These are phyloP conservation scores for Ormyrus labotus DNA, from an alignment of 2,888 invertebrate genomes.

Conservation along the genomic window DNA sequence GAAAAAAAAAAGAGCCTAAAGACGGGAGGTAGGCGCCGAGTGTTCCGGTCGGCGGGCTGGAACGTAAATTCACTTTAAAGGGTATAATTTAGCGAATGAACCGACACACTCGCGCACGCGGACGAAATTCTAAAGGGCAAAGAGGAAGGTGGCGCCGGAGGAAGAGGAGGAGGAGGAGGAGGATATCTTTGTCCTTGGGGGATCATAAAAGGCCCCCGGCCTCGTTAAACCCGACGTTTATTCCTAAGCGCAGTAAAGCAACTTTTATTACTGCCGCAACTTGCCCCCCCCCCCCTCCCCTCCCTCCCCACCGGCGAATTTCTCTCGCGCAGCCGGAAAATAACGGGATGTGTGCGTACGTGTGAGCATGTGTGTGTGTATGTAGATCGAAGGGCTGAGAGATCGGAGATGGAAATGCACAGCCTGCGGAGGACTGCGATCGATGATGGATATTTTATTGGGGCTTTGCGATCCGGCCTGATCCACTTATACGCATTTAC, in stretches of 20 bases:
- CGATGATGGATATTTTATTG: no score
- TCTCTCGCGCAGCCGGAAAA: no score
- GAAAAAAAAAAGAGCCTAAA: not conserved
- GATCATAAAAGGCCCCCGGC: conserved; percentile 39
- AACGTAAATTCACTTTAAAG: conserved; percentile 39
- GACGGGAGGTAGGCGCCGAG: no score
- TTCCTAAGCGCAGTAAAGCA: conserved; percentile 50
- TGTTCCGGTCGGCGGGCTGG: not conserved
- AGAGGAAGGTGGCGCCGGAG: no score
- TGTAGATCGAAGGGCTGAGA: no score
- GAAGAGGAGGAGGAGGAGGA: not conserved
- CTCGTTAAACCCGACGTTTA: conserved; percentile 51
- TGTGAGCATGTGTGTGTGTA: no score
- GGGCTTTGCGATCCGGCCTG: no score
- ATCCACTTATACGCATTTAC: no score
- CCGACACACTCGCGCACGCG: not conserved
- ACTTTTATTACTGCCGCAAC: conserved; percentile 49
- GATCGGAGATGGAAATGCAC: no score
- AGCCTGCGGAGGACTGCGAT: no score
- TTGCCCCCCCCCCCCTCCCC: not conserved
- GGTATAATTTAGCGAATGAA: conserved; percentile 24
- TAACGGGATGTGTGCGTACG: no score
- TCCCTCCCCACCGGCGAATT: no score
- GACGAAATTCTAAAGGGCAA: conserved; percentile 27
- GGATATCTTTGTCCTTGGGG: conserved; percentile 41